Evolutionary conservation across 2,888 invertebrate species (phyloP).

Genomic region (Drosophila koepferae): DNA sequence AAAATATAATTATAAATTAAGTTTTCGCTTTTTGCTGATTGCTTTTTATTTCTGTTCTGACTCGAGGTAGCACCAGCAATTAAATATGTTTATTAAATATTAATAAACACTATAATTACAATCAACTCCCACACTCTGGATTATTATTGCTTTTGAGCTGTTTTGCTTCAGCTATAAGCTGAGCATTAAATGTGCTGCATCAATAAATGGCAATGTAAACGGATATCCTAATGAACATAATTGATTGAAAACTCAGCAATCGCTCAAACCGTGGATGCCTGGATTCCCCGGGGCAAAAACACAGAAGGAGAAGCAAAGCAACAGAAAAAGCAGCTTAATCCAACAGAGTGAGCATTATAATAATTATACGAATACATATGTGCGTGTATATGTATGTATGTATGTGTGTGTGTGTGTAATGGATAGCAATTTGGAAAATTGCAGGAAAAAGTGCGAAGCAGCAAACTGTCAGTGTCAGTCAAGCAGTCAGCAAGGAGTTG

Average conservation of each 20-base stretch:
- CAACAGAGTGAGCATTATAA: conserved; percentile 54
- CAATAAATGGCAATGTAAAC: conserved; percentile 37
- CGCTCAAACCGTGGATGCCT: conserved; percentile 46
- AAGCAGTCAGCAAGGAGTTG: conserved; percentile 30
- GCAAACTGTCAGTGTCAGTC: conserved; percentile 50
- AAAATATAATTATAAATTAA: not conserved
- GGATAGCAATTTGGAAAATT: conserved; percentile 51
- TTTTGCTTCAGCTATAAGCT: not conserved
- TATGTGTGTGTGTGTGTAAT: conserved; percentile 1
- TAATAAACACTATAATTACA: not conserved
- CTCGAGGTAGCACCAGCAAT: not conserved
- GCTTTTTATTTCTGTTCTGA: not conserved
- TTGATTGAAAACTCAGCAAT: conserved; percentile 65
- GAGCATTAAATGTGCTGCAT: conserved; percentile 4
- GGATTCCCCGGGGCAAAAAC: not conserved
- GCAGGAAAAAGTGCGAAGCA: conserved; percentile 47
- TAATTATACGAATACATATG: conserved; percentile 54
- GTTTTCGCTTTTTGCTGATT: not conserved
- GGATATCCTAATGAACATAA: conserved; percentile 43
- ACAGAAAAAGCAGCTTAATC: conserved; percentile 40
- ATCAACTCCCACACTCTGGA: not conserved
- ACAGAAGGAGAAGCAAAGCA: conserved; percentile 16
- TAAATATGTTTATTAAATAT: not conserved
- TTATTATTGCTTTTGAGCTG: not conserved
- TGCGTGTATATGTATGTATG: not conserved